Evolutionary conservation across 2,113 vertebrate species (phyloP), one percentile per base, ranked within the genome.

Genomic region (Trinectes maculatus): DNA sequence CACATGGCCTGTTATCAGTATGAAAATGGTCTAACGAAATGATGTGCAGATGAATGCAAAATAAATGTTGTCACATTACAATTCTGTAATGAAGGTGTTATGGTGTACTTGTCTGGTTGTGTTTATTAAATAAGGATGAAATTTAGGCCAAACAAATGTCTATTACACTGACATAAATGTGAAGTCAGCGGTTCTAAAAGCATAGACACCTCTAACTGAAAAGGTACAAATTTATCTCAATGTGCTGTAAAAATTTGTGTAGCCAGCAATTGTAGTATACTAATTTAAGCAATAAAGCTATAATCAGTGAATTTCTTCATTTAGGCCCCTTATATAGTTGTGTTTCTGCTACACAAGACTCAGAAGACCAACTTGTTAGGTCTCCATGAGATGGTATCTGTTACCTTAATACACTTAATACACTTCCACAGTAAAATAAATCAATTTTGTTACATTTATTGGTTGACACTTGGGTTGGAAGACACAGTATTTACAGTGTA

Each of bases 11-110:
- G 16, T 46, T 83, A 85, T 91, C 83, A 89, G 85, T 85, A 69
- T 65, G 26, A 36, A 77, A 76, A 52, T 34, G 15, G 31, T 86
- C 67, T 83, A 33, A 21, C 72, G 47, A 69, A 79, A 54, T 55
- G 68, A 85, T 91, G 79, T 88, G 87, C 83, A 83, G 48, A 72
- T 70, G 31, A 77, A 78, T 83, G 59, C 43, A 13, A 70, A 70
- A 56, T 77, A 58, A 66, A 47, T 74, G 65, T 82, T 59, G 57
- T 82, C 69, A 71, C 51, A 75, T 71, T 75, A 46, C 40, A 75
- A 66, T 82, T 76, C 26, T 57, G 55, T 78, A 86, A 85, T 85
- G 77, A 90, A 84, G 57, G 37, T 72, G 81, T 84, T 83, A 68
- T 73, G 55, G 34, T 70, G 48, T 25, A 33, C 11, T 33, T 62